Base-by-base conservation (phyloP, 2,888 invertebrate genomes). In the Drosophila sordidapex region DNA sequence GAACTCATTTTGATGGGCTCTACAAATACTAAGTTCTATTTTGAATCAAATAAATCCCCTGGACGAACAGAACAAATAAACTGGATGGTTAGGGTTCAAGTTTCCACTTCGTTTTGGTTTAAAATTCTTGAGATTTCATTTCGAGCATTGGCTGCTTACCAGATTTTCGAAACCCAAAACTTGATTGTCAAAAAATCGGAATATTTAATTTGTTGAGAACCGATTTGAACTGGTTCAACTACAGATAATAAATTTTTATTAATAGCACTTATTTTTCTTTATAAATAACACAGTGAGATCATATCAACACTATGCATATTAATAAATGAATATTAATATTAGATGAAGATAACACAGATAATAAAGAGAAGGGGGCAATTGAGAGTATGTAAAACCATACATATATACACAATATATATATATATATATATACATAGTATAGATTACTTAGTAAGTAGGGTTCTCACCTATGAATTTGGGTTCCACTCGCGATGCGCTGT, bases 381-480 rank as follows among this genome's bases (percentile, higher is more conserved):
- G 31, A 7, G 29, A 35, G 35, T 13, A 13, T 13, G 35, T 35
- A 13, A 5, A 13, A 35, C 13, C 35, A 35, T 13, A 35, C 13
- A 7, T 29, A 29, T 29, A 29, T 8, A 31, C 21, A 21, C 21
- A 21, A 21, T 29, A 29, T 1, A 8, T 8, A 31, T 11, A 11
- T 43, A 43, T 21, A 7, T 46, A 40, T 40, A 10, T 38, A 8
- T 38, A 18, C 4, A 27, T 27, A 0, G 3, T 38, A 18, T 8
- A 10, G n/a, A n/a, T 40, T 36, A 6, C 15, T 15, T 21, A 27
- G 36, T 31, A 49, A 49, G 58, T 51, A 15, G 48, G 27, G 11
- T n/a, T 65, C 92, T 90, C 75, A 93, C 93, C 93, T 93, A 91
- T 93, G 93, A 91, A 93, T 93, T 83, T 92, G 91, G 78, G 93